Base-by-base conservation (phyloP, 2,888 invertebrate genomes). In the Ormia ochracea region DNA sequence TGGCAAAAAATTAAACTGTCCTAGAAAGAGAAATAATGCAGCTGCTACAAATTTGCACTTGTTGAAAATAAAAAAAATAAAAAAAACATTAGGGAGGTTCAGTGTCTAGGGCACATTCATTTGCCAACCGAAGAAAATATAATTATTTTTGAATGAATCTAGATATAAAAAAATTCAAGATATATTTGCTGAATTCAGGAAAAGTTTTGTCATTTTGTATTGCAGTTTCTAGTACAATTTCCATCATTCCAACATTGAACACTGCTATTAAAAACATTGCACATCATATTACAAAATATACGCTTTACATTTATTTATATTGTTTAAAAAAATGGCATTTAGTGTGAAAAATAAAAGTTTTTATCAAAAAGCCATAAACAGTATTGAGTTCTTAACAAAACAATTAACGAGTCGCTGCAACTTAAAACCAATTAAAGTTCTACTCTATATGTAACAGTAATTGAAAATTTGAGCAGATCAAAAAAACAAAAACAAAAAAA, bases 321-420 rank as follows among this genome's bases (percentile, higher is more conserved):
- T n/a, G n/a, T n/a, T n/a, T n/a, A n/a, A n/a, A n/a, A n/a, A n/a
- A 31, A 31, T 31, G 31, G 31, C 6, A 31, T 4, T 38, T 2
- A 14, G n/a, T 45, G 4, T 5, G 21, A 2, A 45, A 12, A 12
- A 6, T 12, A 12, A 23, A 9, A 7, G 10, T 12, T 2, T 17
- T 26, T 26, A 10, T 41, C 26, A 5, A 3, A 26, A 14, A 26
- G n/a, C 10, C 7, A 26, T 23, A 41, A 4, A 26, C 17, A 36
- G 5, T 56, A 28, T 38, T 58, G n/a, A 21, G 36, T 14, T 17
- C 9, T 23, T 7, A 12, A 59, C 38, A 52, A 41, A 65, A 9
- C 21, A 54, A 65, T 52, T 43, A 66, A 52, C 66, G 54, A 41
- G 26, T 52, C 38, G 17, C 17, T 28, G 38, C 38, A 52, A 52